Evolutionary conservation across 2,888 invertebrate species (phyloP).

Genomic region (Linyphia triangularis): DNA sequence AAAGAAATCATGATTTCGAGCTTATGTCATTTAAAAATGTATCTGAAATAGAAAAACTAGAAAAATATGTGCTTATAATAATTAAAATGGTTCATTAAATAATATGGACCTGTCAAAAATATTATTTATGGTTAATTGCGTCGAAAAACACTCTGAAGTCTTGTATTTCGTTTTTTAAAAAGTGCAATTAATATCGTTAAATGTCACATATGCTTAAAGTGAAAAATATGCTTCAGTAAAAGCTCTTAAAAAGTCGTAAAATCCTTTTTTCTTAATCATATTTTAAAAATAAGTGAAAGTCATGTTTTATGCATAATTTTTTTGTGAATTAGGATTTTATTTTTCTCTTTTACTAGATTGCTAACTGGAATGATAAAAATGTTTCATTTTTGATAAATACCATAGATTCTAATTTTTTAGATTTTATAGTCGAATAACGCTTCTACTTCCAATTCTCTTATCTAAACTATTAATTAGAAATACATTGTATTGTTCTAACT

Average conservation of each 20-base stretch:
- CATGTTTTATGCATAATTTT: too few species aligned
- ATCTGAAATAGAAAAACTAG: not conserved
- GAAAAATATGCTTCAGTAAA: not conserved
- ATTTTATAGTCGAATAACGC: too few species aligned
- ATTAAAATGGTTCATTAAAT: constrained; percentile 20
- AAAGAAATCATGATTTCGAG: not conserved
- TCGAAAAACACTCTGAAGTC: not conserved
- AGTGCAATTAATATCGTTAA: not conserved
- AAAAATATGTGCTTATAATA: not conserved
- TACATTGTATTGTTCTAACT: too few species aligned
- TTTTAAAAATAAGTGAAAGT: too few species aligned
- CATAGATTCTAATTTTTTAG: too few species aligned
- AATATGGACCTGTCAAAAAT: not conserved
- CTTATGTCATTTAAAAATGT: not conserved
- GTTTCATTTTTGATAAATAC: too few species aligned
- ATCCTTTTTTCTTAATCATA: too few species aligned
- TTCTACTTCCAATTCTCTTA: too few species aligned
- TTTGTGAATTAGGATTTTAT: too few species aligned
- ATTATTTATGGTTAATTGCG: not conserved
- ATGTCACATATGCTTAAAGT: not conserved
- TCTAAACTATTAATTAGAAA: too few species aligned
- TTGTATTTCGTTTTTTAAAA: not conserved
- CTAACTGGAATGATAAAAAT: too few species aligned
- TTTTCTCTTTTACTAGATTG: too few species aligned
- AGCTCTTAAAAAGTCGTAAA: not conserved